Evolutionary conservation across 35 echinoderm and acorn worm species (phyloP).

Genomic region (Apostichopus japonicus): DNA sequence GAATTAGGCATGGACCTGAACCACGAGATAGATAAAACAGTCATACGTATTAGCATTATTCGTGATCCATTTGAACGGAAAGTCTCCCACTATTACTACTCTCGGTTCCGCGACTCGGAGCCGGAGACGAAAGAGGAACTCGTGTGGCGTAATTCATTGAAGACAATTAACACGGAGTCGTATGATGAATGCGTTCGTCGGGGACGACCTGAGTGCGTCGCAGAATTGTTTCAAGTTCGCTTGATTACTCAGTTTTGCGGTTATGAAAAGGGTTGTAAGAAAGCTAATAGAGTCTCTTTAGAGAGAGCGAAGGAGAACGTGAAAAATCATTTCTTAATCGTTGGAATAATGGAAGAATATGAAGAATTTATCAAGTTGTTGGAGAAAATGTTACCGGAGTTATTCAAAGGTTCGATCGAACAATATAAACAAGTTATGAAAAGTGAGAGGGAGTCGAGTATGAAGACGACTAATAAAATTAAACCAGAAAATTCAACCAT

Average conservation of each 20-base stretch:
- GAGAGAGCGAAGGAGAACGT: constrained; percentile 44
- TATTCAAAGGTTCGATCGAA: constrained; percentile 22
- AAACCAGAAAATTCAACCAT: constrained; percentile 12
- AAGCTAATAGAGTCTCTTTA: not conserved
- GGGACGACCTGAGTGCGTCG: constrained; percentile 17
- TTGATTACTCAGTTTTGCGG: constrained; percentile 51
- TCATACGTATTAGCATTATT: constrained; percentile 44
- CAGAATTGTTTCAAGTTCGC: constrained; percentile 4
- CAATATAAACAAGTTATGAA: constrained; percentile 29
- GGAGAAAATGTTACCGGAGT: constrained; percentile 20
- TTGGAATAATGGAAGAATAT: constrained; percentile 59
- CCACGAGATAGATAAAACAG: not conserved
- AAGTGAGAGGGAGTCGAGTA: constrained; percentile 12
- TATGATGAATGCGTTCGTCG: constrained; percentile 39
- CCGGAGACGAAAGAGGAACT: constrained; percentile 38
- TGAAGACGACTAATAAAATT: constrained; percentile 26
- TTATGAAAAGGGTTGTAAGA: constrained; percentile 28
- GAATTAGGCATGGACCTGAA: not conserved
- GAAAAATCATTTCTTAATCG: constrained; percentile 8
- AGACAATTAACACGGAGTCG: constrained; percentile 31
- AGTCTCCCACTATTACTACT: constrained; percentile 48
- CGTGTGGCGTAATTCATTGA: constrained; percentile 40
- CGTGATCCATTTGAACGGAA: constrained; percentile 55
- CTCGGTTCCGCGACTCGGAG: constrained; percentile 19
- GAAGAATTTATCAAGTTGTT: constrained; percentile 35